These are phyloP conservation scores for Gavia stellata DNA, from an alignment of 2,113 vertebrate genomes.

Conservation along the genomic window DNA sequence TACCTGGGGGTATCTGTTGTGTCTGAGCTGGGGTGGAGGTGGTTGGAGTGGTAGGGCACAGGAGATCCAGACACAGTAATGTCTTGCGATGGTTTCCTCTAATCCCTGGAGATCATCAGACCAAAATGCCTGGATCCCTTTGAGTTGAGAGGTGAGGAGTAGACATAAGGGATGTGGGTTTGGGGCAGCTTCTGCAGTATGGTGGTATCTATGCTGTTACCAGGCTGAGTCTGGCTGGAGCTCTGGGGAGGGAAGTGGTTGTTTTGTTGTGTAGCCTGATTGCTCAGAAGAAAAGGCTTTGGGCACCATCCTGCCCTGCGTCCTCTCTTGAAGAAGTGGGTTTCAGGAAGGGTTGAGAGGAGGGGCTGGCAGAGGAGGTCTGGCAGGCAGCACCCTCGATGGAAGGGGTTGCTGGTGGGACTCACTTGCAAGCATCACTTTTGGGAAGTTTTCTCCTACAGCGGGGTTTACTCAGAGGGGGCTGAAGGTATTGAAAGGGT, in stretches of 20 bases:
- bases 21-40: background rate
- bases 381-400: background rate
- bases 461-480: background rate
- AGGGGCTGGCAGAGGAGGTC: background rate
- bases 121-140: background rate
- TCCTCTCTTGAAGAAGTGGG: background rate
- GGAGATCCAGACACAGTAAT: background rate
- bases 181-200: background rate
- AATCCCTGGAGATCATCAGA: background rate
- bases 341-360: background rate
- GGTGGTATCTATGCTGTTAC: accelerated
- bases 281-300: background rate
- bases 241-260: background rate
- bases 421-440: background rate
- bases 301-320: background rate
- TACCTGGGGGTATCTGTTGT: background rate
- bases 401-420: background rate
- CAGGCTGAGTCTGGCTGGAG: background rate
- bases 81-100: background rate
- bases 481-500: background rate
- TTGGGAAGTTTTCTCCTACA: background rate
- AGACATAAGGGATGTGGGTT: background rate
- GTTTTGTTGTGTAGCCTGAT: background rate
- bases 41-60: background rate
- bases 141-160: background rate